phyloP scores from a whole-genome alignment of 1,140 invertebrate genomes.

The Drosophila orosa region DNA sequence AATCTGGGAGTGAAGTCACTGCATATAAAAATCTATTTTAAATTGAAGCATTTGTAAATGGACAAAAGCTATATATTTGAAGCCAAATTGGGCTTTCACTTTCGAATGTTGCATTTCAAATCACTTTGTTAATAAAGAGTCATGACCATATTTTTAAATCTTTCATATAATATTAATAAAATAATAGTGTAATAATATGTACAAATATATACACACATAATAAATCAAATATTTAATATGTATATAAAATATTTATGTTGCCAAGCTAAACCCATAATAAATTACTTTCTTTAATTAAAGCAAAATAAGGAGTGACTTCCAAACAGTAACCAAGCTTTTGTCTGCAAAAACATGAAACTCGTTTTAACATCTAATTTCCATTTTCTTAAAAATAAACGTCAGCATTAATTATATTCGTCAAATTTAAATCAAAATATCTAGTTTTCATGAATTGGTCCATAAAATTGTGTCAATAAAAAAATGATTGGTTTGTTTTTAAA shows the following conservation, averaged over 20 bases:
- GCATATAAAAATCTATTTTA: background rate
- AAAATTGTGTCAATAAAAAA: constrained; percentile 5
- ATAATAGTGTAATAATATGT: background rate
- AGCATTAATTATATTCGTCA: constrained; percentile 15
- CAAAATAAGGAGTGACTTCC: background rate
- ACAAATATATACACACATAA: background rate
- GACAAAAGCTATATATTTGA: background rate
- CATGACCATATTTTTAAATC: background rate
- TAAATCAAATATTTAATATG: background rate
- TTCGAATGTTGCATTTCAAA: background rate
- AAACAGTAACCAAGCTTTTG: constrained; percentile 3
- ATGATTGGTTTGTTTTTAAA: constrained; percentile 5
- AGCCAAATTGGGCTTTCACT: background rate
- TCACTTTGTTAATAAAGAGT: background rate
- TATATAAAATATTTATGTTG: background rate
- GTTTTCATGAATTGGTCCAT: constrained; percentile 5
- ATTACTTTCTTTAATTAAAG: constrained; percentile 5
- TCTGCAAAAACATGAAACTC: constrained; percentile 5
- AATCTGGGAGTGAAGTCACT: background rate
- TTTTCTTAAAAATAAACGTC: constrained; percentile 8
- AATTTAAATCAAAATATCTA: constrained; percentile 17
- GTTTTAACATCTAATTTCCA: background rate
- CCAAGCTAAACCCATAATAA: background rate
- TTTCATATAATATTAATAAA: background rate
- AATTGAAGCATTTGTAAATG: background rate